A percentile compares a stretch with the other conserved stretches of the same genome.
Conservation (phyloP, 2,888 invertebrate genomes). For the Ornithoptera alexandrae region DNA sequence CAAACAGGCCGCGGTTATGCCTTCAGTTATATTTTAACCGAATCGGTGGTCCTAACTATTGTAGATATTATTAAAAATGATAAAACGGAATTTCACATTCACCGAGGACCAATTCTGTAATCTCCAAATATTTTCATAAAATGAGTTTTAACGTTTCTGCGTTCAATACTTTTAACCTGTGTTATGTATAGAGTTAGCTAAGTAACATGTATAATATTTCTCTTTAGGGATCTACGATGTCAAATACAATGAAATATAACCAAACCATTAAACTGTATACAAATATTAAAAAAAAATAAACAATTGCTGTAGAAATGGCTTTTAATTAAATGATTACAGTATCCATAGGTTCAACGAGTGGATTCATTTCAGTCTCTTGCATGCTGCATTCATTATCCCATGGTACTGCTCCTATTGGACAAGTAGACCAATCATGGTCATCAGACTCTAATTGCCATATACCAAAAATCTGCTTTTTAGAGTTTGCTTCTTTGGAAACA, state of each 20-base stretch:
- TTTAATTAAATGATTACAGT: conserved; percentile 36
- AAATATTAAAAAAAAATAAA: conserved; percentile 69
- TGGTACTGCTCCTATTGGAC: conserved; percentile 76
- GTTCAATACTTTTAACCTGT: conserved; percentile 64
- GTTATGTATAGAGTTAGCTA: conserved; percentile 51
- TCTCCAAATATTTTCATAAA: conserved; percentile 38
- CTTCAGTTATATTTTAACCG: not conserved
- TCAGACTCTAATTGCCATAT: conserved; percentile 58
- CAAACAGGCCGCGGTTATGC: not conserved
- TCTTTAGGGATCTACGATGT: conserved; percentile 73
- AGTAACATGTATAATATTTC: conserved; percentile 73
- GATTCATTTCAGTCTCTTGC: conserved; percentile 32
- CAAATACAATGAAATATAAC: conserved; percentile 76
- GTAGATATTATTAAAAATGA: conserved; percentile 24
- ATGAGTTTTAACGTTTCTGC: conserved; percentile 50
- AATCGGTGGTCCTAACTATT: conserved; percentile 15
- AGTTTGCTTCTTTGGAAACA: not conserved
- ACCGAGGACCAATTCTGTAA: conserved; percentile 67
- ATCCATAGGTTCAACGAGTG: conserved; percentile 3
- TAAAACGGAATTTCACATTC: conserved; percentile 45
- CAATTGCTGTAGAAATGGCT: conserved; percentile 64
- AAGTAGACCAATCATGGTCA: conserved; percentile 62
- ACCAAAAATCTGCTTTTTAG: conserved; percentile 33
- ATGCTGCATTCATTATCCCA: conserved; percentile 52
- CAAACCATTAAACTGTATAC: conserved; percentile 76